Percentiles rank a stretch among this genome's conserved stretches.
Conservation (phyloP, 2,888 invertebrate genomes). For the Argyra leucocephala region DNA sequence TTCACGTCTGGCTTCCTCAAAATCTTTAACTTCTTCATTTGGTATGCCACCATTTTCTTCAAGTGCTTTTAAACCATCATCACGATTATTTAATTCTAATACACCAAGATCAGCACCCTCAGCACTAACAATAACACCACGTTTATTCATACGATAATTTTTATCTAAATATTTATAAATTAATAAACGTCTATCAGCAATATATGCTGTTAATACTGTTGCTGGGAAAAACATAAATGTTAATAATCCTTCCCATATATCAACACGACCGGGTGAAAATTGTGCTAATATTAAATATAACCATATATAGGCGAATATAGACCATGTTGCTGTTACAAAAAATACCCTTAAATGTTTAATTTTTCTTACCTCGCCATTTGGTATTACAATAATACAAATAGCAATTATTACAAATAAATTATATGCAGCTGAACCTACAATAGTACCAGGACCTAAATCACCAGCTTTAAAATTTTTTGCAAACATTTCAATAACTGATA, state of each 20-base stretch:
- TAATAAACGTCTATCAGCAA: conserved; percentile 80
- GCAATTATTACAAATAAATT: conserved; percentile 97
- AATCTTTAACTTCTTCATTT: conserved; percentile 64
- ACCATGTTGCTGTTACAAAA: conserved; percentile 95
- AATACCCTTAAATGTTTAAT: conserved; percentile 95
- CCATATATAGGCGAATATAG: conserved; percentile 98
- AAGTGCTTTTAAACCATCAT: conserved; percentile 48
- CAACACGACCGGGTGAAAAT: conserved; percentile 75
- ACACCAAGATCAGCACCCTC: conserved; percentile 59
- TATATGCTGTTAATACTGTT: conserved; percentile 91
- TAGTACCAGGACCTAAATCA: conserved; percentile 94
- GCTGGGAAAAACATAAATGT: conserved; percentile 95
- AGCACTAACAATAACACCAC: conserved; percentile 81
- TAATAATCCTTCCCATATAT: conserved; percentile 95
- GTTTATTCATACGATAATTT: conserved; percentile 79
- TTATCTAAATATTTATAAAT: conserved; percentile 81
- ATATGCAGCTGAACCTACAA: conserved; percentile 97
- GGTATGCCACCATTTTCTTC: conserved; percentile 46
- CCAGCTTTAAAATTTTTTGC: conserved; percentile 93
- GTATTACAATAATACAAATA: conserved; percentile 85
- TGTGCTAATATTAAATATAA: conserved; percentile 87
- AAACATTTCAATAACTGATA: conserved; percentile 96
- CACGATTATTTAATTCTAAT: conserved; percentile 57
- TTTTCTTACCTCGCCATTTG: conserved; percentile 79
- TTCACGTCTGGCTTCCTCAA: conserved; percentile 86